Base-by-base conservation (phyloP, 2,888 invertebrate species). In the Melanostoma scalare region DNA sequence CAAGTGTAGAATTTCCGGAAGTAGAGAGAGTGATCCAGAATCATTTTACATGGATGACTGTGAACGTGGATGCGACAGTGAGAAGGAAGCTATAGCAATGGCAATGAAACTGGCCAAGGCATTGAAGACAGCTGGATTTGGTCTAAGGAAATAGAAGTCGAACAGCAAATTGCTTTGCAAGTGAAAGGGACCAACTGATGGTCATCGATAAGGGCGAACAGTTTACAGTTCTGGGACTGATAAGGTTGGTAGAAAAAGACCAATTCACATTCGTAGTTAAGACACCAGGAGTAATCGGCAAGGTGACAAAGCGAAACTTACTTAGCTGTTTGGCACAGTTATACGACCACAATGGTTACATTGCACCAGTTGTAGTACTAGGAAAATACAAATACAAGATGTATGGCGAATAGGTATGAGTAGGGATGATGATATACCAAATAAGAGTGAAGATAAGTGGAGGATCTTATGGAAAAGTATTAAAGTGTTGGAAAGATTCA, bases 361-460 rank as follows among this genome's bases (percentile, higher is more conserved):
- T 88, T 48, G 44, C 77, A 6, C 86, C 87, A 2, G 56, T 63
- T 6, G 79, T 85, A 1, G 84, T 87, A 20, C 35, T 84, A 5
- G 82, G 75, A n/a, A 88, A 77, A 79, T 87, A 6, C 20, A 87
- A n/a, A 79, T 87, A n/a, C 87, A 87, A 56, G 85, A 86, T 58
- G 56, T 87, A 6, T 87, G 87, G 87, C 38, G 85, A 38, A 50
- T 30, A 5, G 85, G 86, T 72, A 86, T 1, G 79, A 67, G 6
- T 88, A 20, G 87, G 87, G 87, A 87, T 53, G 86, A 86, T 38
- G 31, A 8, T 6, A 30, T 80, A 30, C 69, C 80, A 10, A 6
- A 42, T 9, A 53, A 71, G 42, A 55, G 6, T 33, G 2, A 33
- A 52, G 52, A 46, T 81, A 40, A 35, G 9, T 10, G n/a, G 9